Evolutionary conservation across 1,140 invertebrate genomes (phyloP), one percentile per base, ranked within the genome.

Genomic region (Diuraphis noxia): DNA sequence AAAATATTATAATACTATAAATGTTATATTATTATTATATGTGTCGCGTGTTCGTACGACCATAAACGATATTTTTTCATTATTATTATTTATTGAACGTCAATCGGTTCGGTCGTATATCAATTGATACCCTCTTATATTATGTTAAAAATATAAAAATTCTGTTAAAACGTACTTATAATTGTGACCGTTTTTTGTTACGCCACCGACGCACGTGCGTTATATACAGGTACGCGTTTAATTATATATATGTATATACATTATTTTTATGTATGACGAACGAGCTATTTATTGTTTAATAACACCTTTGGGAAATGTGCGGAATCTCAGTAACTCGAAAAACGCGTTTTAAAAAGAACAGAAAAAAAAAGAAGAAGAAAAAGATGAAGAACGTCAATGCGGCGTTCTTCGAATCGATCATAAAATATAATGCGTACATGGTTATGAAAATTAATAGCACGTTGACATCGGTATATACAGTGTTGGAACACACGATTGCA

Each of bases 381-480:
- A 84, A n/a, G 30, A 43, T 46, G 19, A 85, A 85, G n/a, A n/a
- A 46, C 17, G 30, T 85, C 25, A 34, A 72, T 72, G 23, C 40
- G 38, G 43, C 23, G 36, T 85, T 46, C 82, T 49, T 85, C 7
- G n/a, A 85, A 85, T 46, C 82, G n/a, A 85, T 41, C 82, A 43
- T 85, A 85, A 85, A 85, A 85, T 46, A 85, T 85, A 85, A 85
- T 46, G 41, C 17, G 38, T 40, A 43, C 30, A 43, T 17, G 82
- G 82, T n/a, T 85, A 46, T 34, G 40, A 85, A 85, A 85, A 82
- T 82, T 82, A 82, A 82, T 82, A 82, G 81, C 81, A 4, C 81
- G 23, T 81, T 38, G 56, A 72, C 56, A 72, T n/a, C 56, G n/a
- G 56, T 25, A 23, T 25, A 23, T 72, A 72, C 30, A 0, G 13